phyloP scores from a whole-genome alignment of 2,113 vertebrate genomes.

The human region GRCh38 chr12:48655001-48655500 shows the following conservation, averaged over 20 bases:
- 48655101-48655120: background rate
- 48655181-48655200: background rate
- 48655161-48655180: background rate
- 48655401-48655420: too few species aligned
- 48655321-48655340: too few species aligned
- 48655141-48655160: background rate
- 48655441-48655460: too few species aligned
- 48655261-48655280: background rate
- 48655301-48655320: too few species aligned
- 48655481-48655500: too few species aligned
- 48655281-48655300: background rate
- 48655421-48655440: too few species aligned
- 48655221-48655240: background rate
- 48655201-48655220: background rate
- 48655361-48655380: too few species aligned
- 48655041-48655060: slow-evolving; percentile 98
- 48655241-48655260: background rate
- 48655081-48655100: background rate
- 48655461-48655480: too few species aligned
- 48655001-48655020: slow-evolving; percentile 95
- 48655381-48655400: too few species aligned
- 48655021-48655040: slow-evolving; percentile 94
- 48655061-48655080: slow-evolving; percentile 78
- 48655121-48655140: slow-evolving; percentile 1
- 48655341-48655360: too few species aligned